phyloP scores from a whole-genome alignment of 2,888 invertebrate genomes.

The Drosophila siamana region DNA sequence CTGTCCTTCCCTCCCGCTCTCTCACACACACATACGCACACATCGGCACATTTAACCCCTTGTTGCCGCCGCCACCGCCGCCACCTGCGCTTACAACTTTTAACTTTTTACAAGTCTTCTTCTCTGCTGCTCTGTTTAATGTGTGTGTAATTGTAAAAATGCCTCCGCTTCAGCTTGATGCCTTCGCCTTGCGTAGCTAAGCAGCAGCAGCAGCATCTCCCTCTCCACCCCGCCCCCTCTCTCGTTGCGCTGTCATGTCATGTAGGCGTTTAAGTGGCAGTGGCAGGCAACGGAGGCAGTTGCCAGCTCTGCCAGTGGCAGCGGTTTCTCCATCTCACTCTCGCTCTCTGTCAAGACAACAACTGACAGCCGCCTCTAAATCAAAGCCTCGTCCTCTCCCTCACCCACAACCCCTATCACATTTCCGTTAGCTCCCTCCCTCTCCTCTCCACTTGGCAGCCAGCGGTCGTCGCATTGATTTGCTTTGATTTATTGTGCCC shows the following conservation, averaged over 20 bases:
- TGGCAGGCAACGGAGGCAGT: constrained; percentile 18
- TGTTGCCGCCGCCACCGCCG: constrained; percentile 4
- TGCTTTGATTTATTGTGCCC: constrained; percentile 84
- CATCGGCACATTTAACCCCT: constrained; percentile 37
- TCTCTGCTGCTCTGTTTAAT: constrained; percentile 62
- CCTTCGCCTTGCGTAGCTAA: constrained; percentile 32
- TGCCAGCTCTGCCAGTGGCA: constrained; percentile 9
- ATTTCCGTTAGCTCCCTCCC: neutral
- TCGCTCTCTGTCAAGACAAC: constrained; percentile 50
- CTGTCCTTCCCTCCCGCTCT: neutral
- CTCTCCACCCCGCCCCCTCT: constrained; percentile 12
- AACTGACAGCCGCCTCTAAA: constrained; percentile 63
- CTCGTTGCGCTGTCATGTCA: constrained; percentile 54
- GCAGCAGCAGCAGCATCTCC: neutral
- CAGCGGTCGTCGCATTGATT: constrained; percentile 79
- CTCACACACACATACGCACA: constrained; percentile 12
- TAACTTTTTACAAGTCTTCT: constrained; percentile 45
- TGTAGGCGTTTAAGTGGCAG: constrained; percentile 69
- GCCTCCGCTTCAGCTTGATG: constrained; percentile 42
- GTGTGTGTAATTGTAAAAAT: constrained; percentile 82
- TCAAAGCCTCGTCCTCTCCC: constrained; percentile 53
- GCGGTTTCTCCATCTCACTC: constrained; percentile 18
- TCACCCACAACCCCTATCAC: neutral
- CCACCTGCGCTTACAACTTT: constrained; percentile 33
- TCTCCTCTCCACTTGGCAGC: constrained; percentile 27